A percentile compares a stretch with the other conserved stretches of the same genome.
Evolutionary conservation across 2,888 invertebrate genomes (phyloP).

Genomic region (Sarcophaga caerulescens): DNA sequence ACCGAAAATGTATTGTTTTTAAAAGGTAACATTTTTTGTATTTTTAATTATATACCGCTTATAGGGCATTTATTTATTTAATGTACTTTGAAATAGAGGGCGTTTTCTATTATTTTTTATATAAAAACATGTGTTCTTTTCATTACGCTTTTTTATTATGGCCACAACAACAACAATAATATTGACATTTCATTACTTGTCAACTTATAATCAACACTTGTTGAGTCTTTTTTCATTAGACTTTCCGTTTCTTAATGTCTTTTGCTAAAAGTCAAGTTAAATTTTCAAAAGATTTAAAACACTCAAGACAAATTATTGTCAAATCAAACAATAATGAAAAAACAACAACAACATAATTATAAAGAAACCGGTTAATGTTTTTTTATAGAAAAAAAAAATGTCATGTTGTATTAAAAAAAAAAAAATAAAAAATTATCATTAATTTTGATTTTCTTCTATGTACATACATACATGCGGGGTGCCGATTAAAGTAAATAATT

Average conservation of each 20-base stretch:
- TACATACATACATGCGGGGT: too few relatives aligned
- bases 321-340: constrained; percentile 19
- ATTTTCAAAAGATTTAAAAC: constrained; percentile 16
- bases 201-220: constrained; percentile 58
- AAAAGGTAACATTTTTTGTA: not conserved
- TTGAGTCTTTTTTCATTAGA: not conserved
- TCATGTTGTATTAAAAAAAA: not conserved
- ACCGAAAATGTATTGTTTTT: too few relatives aligned
- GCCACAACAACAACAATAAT: constrained; percentile 11
- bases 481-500: not conserved
- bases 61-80: not conserved
- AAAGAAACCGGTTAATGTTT: not conserved
- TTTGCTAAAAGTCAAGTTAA: constrained; percentile 4
- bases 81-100: not conserved
- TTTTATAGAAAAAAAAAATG: not conserved
- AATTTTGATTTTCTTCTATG: not conserved
- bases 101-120: not conserved
- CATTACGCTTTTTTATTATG: not conserved
- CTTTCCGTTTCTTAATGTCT: not conserved
- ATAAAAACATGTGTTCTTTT: not conserved
- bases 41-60: not conserved
- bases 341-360: not conserved
- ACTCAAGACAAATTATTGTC: constrained; percentile 50
- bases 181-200: constrained; percentile 52
- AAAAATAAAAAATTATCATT: not conserved